These are phyloP conservation scores for Rhyacichthys aspro DNA, from an alignment of 2,797 vertebrate genomes.

Conservation along the genomic window DNA sequence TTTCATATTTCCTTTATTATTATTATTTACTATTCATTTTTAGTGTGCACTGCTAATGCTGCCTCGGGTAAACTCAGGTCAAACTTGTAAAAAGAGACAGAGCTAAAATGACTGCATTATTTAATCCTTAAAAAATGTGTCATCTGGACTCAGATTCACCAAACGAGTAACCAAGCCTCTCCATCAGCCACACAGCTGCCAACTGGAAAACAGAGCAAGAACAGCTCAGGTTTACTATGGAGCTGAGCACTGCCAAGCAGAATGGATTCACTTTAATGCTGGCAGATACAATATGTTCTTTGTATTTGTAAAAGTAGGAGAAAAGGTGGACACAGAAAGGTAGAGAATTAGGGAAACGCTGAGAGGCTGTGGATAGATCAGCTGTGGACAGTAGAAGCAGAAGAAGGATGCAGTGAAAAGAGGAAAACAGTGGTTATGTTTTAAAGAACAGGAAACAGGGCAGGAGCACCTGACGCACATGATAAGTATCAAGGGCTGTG, in stretches of 20 bases:
- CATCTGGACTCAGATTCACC: slow-evolving; percentile 62
- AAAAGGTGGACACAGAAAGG: slow-evolving; percentile 36
- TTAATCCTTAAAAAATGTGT: slow-evolving; percentile 63
- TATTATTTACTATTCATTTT: too few species aligned
- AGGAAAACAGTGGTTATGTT: slow-evolving; percentile 53
- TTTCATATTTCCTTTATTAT: too few species aligned
- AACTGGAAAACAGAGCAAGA: slow-evolving; percentile 63
- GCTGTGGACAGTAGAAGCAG: slow-evolving; percentile 24
- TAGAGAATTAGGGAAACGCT: slow-evolving; percentile 19
- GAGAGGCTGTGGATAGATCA: slow-evolving; percentile 24
- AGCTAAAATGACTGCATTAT: slow-evolving; percentile 47
- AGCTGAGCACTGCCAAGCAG: slow-evolving; percentile 61
- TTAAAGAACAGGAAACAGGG: slow-evolving; percentile 68
- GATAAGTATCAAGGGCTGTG: slow-evolving; percentile 78
- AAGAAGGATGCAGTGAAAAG: slow-evolving; percentile 31
- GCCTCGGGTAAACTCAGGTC: slow-evolving; percentile 11
- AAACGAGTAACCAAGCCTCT: slow-evolving; percentile 44
- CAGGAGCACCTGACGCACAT: slow-evolving; percentile 79
- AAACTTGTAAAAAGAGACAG: slow-evolving; percentile 19
- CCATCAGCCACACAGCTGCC: slow-evolving; percentile 51
- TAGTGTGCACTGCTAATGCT: background rate
- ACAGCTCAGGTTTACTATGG: slow-evolving; percentile 64
- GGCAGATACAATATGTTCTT: slow-evolving; percentile 79
- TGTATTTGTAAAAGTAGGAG: slow-evolving; percentile 69
- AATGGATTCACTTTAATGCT: slow-evolving; percentile 74